Percentiles rank a stretch among this genome's conserved stretches.
These are phyloP conservation scores for Theodoxus fluviatilis DNA, from an alignment of 2,888 invertebrate genomes.

Conservation along the genomic window DNA sequence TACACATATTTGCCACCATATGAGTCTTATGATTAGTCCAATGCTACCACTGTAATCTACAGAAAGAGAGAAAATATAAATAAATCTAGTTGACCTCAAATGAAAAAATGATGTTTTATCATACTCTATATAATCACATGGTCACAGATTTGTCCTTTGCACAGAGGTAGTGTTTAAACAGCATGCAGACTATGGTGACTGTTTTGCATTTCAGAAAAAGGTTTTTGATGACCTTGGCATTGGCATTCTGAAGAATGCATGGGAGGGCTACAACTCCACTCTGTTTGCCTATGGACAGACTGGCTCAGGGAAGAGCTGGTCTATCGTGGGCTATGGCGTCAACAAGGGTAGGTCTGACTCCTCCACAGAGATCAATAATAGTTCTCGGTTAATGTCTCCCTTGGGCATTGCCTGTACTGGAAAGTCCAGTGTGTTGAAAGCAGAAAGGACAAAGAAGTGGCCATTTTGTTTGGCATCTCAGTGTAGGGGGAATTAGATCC, in stretches of 20 bases:
- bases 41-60: neutral
- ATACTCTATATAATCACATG: neutral
- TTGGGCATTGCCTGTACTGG: no score
- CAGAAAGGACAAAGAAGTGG: no score
- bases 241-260: slow-evolving; percentile 70
- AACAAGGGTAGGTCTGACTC: slow-evolving; percentile 70
- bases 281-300: slow-evolving; percentile 71
- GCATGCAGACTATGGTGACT: no score
- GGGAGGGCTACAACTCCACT: slow-evolving; percentile 71
- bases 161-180: no score
- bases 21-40: neutral
- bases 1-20: neutral
- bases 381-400: no score
- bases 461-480: no score
- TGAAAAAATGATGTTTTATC: neutral
- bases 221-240: slow-evolving; percentile 70
- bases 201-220: slow-evolving; percentile 61
- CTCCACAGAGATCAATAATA: no score
- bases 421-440: no score
- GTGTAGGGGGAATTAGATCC: no score
- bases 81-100: neutral
- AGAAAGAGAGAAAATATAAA: slow-evolving; percentile 13
- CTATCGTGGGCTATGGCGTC: slow-evolving; percentile 70
- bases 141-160: neutral
- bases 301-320: slow-evolving; percentile 71